Base-by-base conservation (phyloP, 2,888 invertebrate species). In the Laspeyria flexula region DNA sequence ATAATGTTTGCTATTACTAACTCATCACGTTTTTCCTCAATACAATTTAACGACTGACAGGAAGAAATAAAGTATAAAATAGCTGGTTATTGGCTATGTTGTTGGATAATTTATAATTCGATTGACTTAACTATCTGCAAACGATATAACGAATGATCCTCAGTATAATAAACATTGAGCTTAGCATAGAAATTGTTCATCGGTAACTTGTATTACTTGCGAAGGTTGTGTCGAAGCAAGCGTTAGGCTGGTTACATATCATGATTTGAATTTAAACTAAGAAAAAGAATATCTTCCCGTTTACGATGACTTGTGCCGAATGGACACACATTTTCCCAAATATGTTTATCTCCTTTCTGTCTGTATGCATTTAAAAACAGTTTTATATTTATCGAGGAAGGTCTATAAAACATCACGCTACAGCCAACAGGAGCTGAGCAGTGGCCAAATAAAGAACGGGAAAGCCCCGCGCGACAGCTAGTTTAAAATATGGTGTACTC, bases 71-170 rank as follows among this genome's bases (percentile, higher is more conserved):
- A 37, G 18, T 29, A 18, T 29, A 23, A n/a, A 44, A 41, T 41
- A 25, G 21, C 12, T 37, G 23, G 10, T 18, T 33, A 29, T 39
- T 35, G 27, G 34, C 31, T 30, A 18, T 38, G 34, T 40, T 35
- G 29, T 27, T 44, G 33, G 45, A 45, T 51, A 51, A 51, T 35
- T 40, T 31, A 9, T 37, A 40, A 31, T 41, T n/a, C 37, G 12
- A 35, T 41, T 45, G 35, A 45, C 42, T 31, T 42, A 45, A 46
- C 45, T 38, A 42, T 52, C 15, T 46, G 51, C 51, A 31, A 51
- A 42, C 27, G 27, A 39, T 39, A 25, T 39, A 31, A 48, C 35
- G 44, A 42, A 45, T 39, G 42, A 33, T 40, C 16, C 27, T 3
- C n/a, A 38, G 37, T 49, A 49, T 54, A 49, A 30, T 49, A 34